Evolutionary conservation across 92 coral and sea anemone genomes (phyloP), one percentile per base, ranked within the genome.

Genomic region (Meandrina meandrites): DNA sequence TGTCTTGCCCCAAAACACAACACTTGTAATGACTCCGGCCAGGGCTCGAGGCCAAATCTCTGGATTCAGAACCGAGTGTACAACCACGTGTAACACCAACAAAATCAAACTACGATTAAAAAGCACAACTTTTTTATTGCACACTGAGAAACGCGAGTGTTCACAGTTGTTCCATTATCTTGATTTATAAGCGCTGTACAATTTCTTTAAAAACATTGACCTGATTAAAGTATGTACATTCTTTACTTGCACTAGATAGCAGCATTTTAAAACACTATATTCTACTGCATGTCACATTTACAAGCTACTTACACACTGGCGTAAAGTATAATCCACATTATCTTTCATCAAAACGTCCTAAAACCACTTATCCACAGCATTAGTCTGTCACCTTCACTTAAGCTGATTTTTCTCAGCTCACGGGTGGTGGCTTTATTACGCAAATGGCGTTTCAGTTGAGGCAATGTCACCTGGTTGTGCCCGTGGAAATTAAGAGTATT

Each of bases 141-240:
- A 50, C 36, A 60, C 37, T 64, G 75, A 81, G 45, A 40, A 81
- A 36, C 50, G 57, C 70, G 21, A 79, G 72, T 24, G 71, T 79
- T 79, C n/a, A 34, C 51, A 50, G 24, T 18, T 57, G 50, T 35
- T 11, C 22, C 21, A 56, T 22, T 69, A 8, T 64, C 18, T 37
- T 51, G 21, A 80, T 30, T 72, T 34, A 21, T 19, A 36, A 56
- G 70, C 56, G 72, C 72, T 84, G 80, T 84, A 53, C 80, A 84
- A 56, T 73, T 73, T 73, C 40, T 56, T 84, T 50, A 82, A 34
- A 83, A 74, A 84, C 66, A 57, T 17, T 37, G 79, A 69, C 85
- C 18, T 28, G 36, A 73, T n/a, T 73, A 12, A 12, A 66, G 50
- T 71, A 84, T 74, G 56, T 74, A 84, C 87, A 84, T 11, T 34